Evolutionary conservation across 2,797 vertebrate genomes (phyloP), one percentile per base, ranked within the genome.

Genomic region (Enteromius trimaculatus): DNA sequence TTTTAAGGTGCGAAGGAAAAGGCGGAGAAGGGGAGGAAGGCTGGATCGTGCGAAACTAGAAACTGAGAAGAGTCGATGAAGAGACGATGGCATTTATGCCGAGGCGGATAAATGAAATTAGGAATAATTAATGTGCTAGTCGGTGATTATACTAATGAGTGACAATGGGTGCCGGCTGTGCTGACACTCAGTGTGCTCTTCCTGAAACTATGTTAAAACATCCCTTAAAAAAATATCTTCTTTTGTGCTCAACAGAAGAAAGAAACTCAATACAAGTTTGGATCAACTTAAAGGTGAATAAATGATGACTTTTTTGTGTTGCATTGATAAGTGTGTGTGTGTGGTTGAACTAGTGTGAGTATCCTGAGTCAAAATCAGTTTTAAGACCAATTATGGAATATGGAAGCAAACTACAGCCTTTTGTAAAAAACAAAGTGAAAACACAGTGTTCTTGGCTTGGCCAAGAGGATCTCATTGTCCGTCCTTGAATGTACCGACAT

Each of bases 391-490:
- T 58, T 53, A 53, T 53, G 29, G 71, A 37, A 53, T 37, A 37
- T 75, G 19, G 19, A 55, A 39, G 31, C 31, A 39, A 55, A 55
- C 1, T 0, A 75, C n/a, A 29, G 37, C 55, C 17, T 77, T 62
- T 42, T 44, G 55, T 62, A 14, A 23, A 29, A 39, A 39, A 39
- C 37, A 39, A 39, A 29, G 1, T 75, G 29, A 37, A 77, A n/a
- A 81, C 26, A 21, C 21, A 1, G 29, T 55, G 64, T 72, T 81
- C 53, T 80, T 70, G 68, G 68, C 64, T 66, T 47, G 39, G 19
- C 26, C 13, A 1, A 71, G 26, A 60, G 19, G 39, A 49, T 62
- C 62, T 64, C 4, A 72, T 81, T n/a, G 13, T 64, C 8, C 39
- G n/a, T 51, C 21, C 26, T 81, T 64, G 21, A 81, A 53, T 39